Conservation (phyloP, 2,888 invertebrate genomes). For the Scaptomyza reducta region DNA sequence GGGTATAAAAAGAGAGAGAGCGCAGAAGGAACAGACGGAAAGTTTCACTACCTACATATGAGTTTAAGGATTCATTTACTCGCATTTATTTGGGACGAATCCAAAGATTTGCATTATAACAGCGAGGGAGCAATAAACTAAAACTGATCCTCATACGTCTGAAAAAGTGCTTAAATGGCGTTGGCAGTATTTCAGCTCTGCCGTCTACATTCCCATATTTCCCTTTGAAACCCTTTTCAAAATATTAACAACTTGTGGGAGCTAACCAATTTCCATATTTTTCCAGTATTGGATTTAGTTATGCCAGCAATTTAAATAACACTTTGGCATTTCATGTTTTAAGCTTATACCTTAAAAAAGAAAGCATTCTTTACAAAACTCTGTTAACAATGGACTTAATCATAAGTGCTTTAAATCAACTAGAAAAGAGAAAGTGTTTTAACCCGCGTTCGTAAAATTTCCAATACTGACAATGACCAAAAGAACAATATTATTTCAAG, state of each 20-base stretch:
- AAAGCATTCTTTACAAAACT: neutral
- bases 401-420: neutral
- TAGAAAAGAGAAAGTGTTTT: neutral
- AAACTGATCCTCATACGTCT: slow-evolving; percentile 1
- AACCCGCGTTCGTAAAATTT: neutral
- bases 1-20: no score
- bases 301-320: slow-evolving; percentile 1
- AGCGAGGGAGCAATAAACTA: slow-evolving; percentile 6
- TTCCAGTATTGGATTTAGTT: neutral
- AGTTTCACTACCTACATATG: neutral
- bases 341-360: neutral
- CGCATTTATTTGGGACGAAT: neutral
- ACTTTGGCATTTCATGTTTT: neutral
- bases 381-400: neutral
- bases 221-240: slow-evolving; percentile 50
- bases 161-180: neutral
- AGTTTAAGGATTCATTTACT: slow-evolving; percentile 11
- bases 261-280: slow-evolving; percentile 19
- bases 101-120: slow-evolving; percentile 9
- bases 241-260: slow-evolving; percentile 30
- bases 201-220: slow-evolving; percentile 63
- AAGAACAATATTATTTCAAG: neutral
- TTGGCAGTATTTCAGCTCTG: slow-evolving; percentile 2
- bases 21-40: neutral
- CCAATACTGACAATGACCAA: slow-evolving; percentile 2